These are phyloP conservation scores for Hypothenemus hampei DNA, from an alignment of 1,140 invertebrate genomes.

Conservation along the genomic window DNA sequence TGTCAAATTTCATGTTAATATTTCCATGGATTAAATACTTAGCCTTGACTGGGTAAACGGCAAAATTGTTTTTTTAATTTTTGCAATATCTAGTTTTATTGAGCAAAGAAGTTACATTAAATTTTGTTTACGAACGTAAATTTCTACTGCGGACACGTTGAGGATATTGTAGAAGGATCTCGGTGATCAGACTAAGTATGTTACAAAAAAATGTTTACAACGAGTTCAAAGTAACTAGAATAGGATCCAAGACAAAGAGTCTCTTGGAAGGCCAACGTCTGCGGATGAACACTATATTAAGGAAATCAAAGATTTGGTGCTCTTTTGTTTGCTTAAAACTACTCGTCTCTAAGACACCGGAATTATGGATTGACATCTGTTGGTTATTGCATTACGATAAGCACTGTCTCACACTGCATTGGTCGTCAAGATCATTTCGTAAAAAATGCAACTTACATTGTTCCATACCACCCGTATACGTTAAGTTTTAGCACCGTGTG, in stretches of 20 bases:
- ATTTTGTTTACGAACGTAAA: not conserved
- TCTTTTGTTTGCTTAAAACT: not conserved
- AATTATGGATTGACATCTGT: too few species aligned
- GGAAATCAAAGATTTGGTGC: not conserved
- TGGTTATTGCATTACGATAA: too few species aligned
- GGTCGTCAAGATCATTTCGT: too few species aligned
- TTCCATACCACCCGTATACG: not conserved
- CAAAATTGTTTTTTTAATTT: too few species aligned
- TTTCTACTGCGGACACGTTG: not conserved
- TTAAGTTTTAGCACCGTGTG: too few species aligned
- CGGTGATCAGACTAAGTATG: not conserved
- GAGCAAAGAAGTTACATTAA: not conserved
- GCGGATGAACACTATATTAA: not conserved
- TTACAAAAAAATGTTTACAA: too few species aligned
- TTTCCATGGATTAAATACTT: too few species aligned
- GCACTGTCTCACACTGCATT: too few species aligned
- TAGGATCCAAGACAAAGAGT: not conserved
- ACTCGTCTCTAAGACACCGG: not conserved
- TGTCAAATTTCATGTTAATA: too few species aligned
- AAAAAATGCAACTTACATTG: too few species aligned
- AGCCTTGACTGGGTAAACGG: not conserved
- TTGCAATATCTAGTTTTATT: too few species aligned
- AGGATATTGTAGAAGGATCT: too few species aligned
- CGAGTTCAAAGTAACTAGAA: not conserved
- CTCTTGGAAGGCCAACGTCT: not conserved